These are phyloP conservation scores for Menidia menidia DNA, from an alignment of 2,797 vertebrate species.

Conservation along the genomic window DNA sequence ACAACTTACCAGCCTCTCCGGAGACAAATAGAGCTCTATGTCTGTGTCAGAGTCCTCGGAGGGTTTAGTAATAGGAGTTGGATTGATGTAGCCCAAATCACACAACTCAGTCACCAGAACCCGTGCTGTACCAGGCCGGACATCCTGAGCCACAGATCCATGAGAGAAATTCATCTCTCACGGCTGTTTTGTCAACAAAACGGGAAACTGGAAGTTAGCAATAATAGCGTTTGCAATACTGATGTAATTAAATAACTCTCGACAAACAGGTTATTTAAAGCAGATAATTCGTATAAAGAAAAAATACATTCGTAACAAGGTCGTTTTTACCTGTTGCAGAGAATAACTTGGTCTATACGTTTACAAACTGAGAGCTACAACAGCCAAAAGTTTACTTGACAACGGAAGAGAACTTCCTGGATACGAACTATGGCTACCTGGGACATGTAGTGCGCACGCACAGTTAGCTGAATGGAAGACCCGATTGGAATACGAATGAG, in stretches of 20 bases:
- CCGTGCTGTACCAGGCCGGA: conserved; percentile 71
- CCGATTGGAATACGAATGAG: too few relatives aligned
- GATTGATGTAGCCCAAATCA: conserved; percentile 83
- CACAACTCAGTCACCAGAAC: conserved; percentile 84
- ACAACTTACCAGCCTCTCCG: conserved; percentile 84
- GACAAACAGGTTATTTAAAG: neutral
- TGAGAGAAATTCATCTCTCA: conserved; percentile 63
- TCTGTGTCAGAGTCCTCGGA: conserved; percentile 65
- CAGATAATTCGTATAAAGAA: neutral
- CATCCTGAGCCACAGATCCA: conserved; percentile 19
- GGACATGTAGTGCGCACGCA: conserved; percentile 75
- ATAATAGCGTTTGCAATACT: neutral
- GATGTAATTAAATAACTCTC: neutral
- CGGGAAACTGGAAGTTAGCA: neutral
- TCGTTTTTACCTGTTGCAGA: conserved; percentile 13
- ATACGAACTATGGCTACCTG: conserved; percentile 62
- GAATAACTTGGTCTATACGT: conserved; percentile 15
- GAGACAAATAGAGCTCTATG: conserved; percentile 83
- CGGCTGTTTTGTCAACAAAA: conserved; percentile 11
- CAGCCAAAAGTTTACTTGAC: conserved; percentile 80
- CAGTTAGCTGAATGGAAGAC: neutral
- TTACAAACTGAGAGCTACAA: conserved; percentile 6
- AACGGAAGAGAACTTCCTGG: conserved; percentile 82
- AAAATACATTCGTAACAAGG: neutral
- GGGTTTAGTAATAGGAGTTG: conserved; percentile 69